Evolutionary conservation across 2,888 invertebrate genomes (phyloP).

Genomic region (Noctua fimbriata): DNA sequence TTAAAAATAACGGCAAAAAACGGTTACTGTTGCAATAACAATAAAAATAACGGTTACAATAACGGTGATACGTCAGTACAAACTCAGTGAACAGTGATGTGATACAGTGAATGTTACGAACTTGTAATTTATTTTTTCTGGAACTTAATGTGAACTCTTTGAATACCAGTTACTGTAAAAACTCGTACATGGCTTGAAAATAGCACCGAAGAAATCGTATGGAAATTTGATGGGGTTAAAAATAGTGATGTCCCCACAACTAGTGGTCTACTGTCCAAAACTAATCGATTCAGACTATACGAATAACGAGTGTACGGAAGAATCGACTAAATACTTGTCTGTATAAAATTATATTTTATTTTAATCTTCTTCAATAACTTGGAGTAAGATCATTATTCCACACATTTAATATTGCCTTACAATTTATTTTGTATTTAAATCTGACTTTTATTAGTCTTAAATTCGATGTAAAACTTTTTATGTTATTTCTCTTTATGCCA

Average conservation of each 20-base stretch:
- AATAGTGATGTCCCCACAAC: slow-evolving; percentile 11
- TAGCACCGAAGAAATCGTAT: not conserved
- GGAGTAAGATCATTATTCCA: slow-evolving; percentile 49
- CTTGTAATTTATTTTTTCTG: slow-evolving; percentile 56
- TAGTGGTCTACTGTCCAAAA: slow-evolving; percentile 31
- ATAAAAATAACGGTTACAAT: slow-evolving; percentile 40
- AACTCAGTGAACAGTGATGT: slow-evolving; percentile 69
- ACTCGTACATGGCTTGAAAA: not conserved
- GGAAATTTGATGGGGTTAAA: slow-evolving; percentile 18
- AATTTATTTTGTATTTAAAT: slow-evolving; percentile 44
- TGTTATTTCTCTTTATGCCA: slow-evolving; percentile 59
- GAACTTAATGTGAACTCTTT: slow-evolving; percentile 25
- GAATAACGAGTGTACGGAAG: slow-evolving; percentile 31
- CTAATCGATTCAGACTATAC: slow-evolving; percentile 24
- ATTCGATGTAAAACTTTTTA: slow-evolving; percentile 26
- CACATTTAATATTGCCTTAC: slow-evolving; percentile 33
- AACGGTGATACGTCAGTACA: slow-evolving; percentile 65
- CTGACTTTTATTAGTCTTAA: slow-evolving; percentile 26
- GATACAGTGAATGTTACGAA: slow-evolving; percentile 63
- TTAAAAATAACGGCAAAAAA: slow-evolving; percentile 29
- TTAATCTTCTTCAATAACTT: slow-evolving; percentile 29
- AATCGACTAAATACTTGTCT: slow-evolving; percentile 51
- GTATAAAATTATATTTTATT: slow-evolving; percentile 50
- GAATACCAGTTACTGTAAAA: slow-evolving; percentile 14
- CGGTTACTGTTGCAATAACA: slow-evolving; percentile 32